phyloP scores from a whole-genome alignment of 2,797 vertebrate genomes.

The Gymnothorax reevesii region DNA sequence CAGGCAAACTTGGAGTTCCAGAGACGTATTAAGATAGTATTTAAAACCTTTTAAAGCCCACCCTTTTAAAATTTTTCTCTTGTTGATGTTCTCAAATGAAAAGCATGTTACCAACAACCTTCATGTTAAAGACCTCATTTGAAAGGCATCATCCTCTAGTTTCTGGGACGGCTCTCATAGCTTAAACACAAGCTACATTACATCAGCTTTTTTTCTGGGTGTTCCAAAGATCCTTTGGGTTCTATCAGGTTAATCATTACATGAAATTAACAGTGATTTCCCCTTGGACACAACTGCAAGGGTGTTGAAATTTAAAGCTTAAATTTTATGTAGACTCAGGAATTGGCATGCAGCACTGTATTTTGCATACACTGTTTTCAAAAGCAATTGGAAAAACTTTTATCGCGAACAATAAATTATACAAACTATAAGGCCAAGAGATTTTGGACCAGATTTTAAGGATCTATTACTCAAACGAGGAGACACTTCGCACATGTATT shows the following conservation, averaged over 20 bases:
- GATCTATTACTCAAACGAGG: background rate
- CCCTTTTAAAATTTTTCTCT: too few species aligned
- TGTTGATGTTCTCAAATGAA: too few species aligned
- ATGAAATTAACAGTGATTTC: background rate
- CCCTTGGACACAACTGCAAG: background rate
- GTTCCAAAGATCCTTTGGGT: background rate
- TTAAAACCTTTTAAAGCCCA: too few species aligned
- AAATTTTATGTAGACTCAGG: background rate
- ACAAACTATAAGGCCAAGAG: background rate
- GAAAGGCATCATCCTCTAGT: too few species aligned
- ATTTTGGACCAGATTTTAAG: background rate
- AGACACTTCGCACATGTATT: too few species aligned
- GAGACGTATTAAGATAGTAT: too few species aligned
- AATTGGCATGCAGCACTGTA: background rate
- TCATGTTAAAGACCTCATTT: too few species aligned
- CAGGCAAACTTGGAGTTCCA: background rate
- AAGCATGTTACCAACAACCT: too few species aligned
- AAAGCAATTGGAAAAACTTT: background rate
- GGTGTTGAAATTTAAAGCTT: background rate
- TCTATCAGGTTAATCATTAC: background rate
- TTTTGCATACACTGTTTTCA: background rate
- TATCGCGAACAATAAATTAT: background rate
- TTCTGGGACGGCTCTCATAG: too few species aligned
- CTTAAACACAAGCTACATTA: too few species aligned
- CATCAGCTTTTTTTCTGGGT: too few species aligned